A percentile compares a stretch with the other conserved stretches of the same genome.
phyloP scores from a whole-genome alignment of 2,888 invertebrate species.

The Drosophila nr. perissopoda region DNA sequence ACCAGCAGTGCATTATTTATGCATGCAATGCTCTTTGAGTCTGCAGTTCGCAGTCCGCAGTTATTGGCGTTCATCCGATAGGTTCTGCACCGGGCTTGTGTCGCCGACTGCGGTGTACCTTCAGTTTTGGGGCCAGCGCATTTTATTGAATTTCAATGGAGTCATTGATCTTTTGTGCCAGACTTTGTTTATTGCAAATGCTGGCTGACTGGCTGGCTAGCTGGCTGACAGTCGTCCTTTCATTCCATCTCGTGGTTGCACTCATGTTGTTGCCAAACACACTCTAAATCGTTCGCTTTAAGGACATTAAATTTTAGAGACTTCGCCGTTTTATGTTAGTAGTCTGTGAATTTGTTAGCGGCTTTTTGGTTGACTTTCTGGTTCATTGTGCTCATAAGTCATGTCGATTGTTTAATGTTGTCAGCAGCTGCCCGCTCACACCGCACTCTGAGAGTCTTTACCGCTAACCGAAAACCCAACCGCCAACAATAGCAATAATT shows the following conservation, averaged over 20 bases:
- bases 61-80: slow-evolving; percentile 65
- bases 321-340: slow-evolving; percentile 28
- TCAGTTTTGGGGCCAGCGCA: slow-evolving; percentile 43
- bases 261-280: slow-evolving; percentile 1
- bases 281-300: slow-evolving; percentile 24
- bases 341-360: slow-evolving; percentile 31
- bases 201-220: slow-evolving; percentile 13
- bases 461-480: slow-evolving; percentile 40
- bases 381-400: slow-evolving; percentile 71
- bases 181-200: slow-evolving; percentile 66
- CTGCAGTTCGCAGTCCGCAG: slow-evolving; percentile 58
- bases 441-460: slow-evolving; percentile 8
- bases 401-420: slow-evolving; percentile 73
- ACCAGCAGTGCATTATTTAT: slow-evolving; percentile 69
- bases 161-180: slow-evolving; percentile 73
- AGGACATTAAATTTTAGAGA: slow-evolving; percentile 53
- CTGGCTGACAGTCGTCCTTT: slow-evolving; percentile 1
- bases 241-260: slow-evolving; percentile 2
- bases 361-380: slow-evolving; percentile 22
- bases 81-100: slow-evolving; percentile 35
- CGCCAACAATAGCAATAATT: slow-evolving; percentile 76
- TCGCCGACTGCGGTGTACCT: slow-evolving; percentile 47
- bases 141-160: slow-evolving; percentile 76
- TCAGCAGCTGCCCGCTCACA: slow-evolving; percentile 54
- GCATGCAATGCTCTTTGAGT: slow-evolving; percentile 79